Percentiles rank a stretch among this genome's conserved stretches.
Conservation (phyloP, 2,888 invertebrate genomes). For the Catotricha subobsoleta region DNA sequence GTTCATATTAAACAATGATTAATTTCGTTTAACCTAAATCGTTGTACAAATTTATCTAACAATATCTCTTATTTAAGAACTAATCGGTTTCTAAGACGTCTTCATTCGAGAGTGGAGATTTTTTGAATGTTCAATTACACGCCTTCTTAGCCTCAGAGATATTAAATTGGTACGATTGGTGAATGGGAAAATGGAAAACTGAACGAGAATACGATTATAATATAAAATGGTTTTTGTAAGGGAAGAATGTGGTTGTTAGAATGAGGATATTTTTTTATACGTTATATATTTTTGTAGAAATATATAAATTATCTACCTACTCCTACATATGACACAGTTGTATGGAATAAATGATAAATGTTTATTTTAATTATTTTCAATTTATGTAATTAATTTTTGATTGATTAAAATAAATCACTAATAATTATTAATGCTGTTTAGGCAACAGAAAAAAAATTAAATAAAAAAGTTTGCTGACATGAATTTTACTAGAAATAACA, state of each 20-base stretch:
- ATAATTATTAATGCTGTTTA: too few species aligned
- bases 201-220: not conserved
- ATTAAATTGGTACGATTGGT: not conserved
- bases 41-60: constrained; percentile 2
- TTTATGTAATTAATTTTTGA: too few species aligned
- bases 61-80: constrained; percentile 5
- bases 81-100: constrained; percentile 8
- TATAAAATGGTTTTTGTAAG: not conserved
- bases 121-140: constrained; percentile 33
- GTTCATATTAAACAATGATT: not conserved
- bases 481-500: too few species aligned
- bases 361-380: too few species aligned
- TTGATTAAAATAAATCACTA: too few species aligned
- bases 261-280: not conserved
- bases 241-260: constrained; percentile 1
- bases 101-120: constrained; percentile 12
- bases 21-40: not conserved
- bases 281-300: too few species aligned
- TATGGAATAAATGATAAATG: too few species aligned
- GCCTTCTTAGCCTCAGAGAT: constrained; percentile 31
- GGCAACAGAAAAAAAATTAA: too few species aligned
- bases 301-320: too few species aligned
- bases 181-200: constrained; percentile 1
- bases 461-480: too few species aligned
- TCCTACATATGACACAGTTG: too few species aligned